A percentile compares a stretch with the other conserved stretches of the same genome.
These are phyloP conservation scores for Orthonyx spaldingii DNA, from an alignment of 2,113 vertebrate genomes.

Conservation along the genomic window DNA sequence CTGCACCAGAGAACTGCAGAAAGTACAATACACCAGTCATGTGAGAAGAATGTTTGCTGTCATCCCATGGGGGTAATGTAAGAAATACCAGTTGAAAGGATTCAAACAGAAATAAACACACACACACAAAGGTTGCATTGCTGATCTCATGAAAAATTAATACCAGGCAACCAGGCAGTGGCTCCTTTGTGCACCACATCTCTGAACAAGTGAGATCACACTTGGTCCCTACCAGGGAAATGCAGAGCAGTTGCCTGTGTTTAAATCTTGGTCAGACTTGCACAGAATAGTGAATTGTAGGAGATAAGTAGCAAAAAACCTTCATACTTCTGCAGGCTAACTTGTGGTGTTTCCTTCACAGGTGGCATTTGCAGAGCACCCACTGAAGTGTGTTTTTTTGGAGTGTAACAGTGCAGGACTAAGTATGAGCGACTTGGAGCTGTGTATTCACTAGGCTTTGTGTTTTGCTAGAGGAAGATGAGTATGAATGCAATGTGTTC, in stretches of 20 bases:
- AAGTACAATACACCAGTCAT: not conserved
- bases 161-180: not conserved
- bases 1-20: not conserved
- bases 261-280: not conserved
- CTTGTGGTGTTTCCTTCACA: not conserved
- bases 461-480: not conserved
- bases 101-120: not conserved
- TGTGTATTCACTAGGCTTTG: not conserved
- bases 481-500: not conserved
- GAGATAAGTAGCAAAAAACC: not conserved
- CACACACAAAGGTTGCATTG: not conserved
- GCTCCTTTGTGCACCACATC: not conserved
- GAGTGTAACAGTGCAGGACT: not conserved
- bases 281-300: not conserved
- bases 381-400: not conserved
- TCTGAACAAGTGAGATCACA: not conserved
- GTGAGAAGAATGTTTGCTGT: slow-evolving; percentile 1
- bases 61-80: not conserved
- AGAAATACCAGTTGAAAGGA: not conserved
- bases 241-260: not conserved
- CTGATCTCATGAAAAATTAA: not conserved
- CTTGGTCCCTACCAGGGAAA: not conserved
- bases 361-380: not conserved
- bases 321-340: not conserved
- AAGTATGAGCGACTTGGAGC: not conserved